Base-by-base conservation (phyloP, 2,888 invertebrate species). In the Hydriomena furcata region DNA sequence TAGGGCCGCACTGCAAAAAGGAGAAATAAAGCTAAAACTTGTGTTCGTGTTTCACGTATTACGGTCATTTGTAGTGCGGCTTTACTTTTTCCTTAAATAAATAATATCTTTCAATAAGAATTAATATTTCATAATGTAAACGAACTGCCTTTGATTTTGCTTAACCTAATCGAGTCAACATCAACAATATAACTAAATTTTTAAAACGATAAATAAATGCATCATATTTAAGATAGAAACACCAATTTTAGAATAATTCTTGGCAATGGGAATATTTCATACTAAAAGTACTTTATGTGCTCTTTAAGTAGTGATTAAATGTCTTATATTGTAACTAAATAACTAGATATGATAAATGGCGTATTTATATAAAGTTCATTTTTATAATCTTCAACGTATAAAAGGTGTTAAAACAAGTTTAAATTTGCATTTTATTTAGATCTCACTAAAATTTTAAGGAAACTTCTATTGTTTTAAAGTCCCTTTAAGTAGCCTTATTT, bases 91-190 rank as follows among this genome's bases (percentile, higher is more conserved):
- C 5, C 7, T 25, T 25, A 25, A 1, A n/a, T 32, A n/a, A 24
- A 10, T 7, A 43, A 20, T 5, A 31, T 13, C 5, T 10, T 25
- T 43, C 13, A 31, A 38, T 24, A 38, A 46, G 30, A 45, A 45
- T 13, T 12, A 10, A 17, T 17, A 34, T 12, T 34, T 46, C 24
- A 38, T 46, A 38, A 31, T 24, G 12, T 31, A 20, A 31, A 45
- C 28, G 10, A 20, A 36, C 43, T 47, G 31, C 30, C 13, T 48
- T 48, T 46, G 35, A 36, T 43, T 41, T 46, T 8, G 8, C 34
- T 52, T 54, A 52, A 52, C 13, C 32, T 51, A 20, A 47, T 30
- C 32, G 41, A 48, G 41, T 46, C 13, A 35, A 43, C 35, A 55
- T 32, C 23, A 32, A 47, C 12, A 44, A 36, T 31, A 20, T 5